Conservation (phyloP, 1,140 invertebrate species). For the Hyphantria cunea region DNA sequence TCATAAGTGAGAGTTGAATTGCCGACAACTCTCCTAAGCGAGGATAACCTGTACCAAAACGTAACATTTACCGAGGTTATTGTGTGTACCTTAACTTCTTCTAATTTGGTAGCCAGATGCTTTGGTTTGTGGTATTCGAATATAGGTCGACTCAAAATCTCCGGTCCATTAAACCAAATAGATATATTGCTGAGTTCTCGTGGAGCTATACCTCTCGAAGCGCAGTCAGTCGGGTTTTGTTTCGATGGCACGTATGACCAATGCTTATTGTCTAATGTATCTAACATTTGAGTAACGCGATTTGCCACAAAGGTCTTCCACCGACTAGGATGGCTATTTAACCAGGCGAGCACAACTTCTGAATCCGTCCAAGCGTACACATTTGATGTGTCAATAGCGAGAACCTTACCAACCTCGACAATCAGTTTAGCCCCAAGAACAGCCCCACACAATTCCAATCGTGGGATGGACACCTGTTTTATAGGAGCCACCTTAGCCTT, state of each 20-base stretch:
- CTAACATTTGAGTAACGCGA: not conserved
- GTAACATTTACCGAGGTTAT: too few species aligned
- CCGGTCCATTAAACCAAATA: not conserved
- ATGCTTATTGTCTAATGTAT: not conserved
- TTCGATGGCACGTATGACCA: not conserved
- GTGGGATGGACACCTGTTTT: too few species aligned
- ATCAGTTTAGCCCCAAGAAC: too few species aligned
- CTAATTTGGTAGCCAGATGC: not conserved
- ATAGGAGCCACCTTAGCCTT: too few species aligned
- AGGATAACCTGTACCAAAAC: not conserved
- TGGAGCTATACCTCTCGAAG: not conserved
- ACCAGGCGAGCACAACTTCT: too few species aligned
- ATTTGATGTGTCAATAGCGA: too few species aligned
- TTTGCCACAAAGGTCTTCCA: too few species aligned
- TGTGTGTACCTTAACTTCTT: constrained; percentile 1
- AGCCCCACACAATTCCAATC: too few species aligned
- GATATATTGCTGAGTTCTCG: not conserved
- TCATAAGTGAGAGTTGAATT: constrained; percentile 21
- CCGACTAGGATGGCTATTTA: too few species aligned
- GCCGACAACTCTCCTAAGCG: constrained; percentile 5
- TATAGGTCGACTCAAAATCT: not conserved
- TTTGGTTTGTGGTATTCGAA: not conserved
- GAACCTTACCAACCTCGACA: too few species aligned
- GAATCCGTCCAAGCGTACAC: too few species aligned
- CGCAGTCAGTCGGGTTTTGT: not conserved